Conservation (phyloP, 2,113 vertebrate genomes). For the Charadrius vociferus region DNA sequence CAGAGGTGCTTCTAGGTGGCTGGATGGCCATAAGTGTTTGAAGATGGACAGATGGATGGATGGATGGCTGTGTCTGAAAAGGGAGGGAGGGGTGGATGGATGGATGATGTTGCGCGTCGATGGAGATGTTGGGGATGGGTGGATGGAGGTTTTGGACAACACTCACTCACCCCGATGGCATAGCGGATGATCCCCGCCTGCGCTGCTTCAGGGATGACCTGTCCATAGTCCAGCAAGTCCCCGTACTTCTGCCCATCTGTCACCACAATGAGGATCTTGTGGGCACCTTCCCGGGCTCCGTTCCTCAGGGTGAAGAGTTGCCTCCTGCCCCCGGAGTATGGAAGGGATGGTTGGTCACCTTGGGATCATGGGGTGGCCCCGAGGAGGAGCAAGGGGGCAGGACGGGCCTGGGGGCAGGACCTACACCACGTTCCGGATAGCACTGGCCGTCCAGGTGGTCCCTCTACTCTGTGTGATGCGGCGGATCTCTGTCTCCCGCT, state of each 20-base stretch:
- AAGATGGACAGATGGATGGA: no score
- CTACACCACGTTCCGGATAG: slow-evolving; percentile 55
- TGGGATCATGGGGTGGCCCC: no score
- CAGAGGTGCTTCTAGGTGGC: background rate
- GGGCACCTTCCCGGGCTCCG: slow-evolving; percentile 55
- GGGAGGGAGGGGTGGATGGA: background rate
- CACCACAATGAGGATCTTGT: slow-evolving; percentile 76
- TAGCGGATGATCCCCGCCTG: slow-evolving; percentile 61
- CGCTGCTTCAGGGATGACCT: slow-evolving; percentile 63
- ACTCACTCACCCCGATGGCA: slow-evolving; percentile 72
- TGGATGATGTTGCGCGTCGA: no score
- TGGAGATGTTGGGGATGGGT: background rate
- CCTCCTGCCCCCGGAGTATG: background rate
- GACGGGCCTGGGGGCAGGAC: background rate
- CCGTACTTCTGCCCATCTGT: slow-evolving; percentile 73
- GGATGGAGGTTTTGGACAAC: background rate
- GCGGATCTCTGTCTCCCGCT: rapidly evolving
- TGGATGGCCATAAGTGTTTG: background rate
- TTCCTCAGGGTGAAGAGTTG: slow-evolving; percentile 40
- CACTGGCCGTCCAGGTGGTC: slow-evolving; percentile 38
- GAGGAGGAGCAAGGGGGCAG: no score
- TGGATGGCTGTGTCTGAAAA: no score
- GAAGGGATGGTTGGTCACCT: background rate
- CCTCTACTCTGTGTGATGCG: rapidly evolving
- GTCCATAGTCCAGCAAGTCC: background rate